Base-by-base conservation (phyloP, 2,113 vertebrate genomes). In the Chaetorhynchus papuensis region DNA sequence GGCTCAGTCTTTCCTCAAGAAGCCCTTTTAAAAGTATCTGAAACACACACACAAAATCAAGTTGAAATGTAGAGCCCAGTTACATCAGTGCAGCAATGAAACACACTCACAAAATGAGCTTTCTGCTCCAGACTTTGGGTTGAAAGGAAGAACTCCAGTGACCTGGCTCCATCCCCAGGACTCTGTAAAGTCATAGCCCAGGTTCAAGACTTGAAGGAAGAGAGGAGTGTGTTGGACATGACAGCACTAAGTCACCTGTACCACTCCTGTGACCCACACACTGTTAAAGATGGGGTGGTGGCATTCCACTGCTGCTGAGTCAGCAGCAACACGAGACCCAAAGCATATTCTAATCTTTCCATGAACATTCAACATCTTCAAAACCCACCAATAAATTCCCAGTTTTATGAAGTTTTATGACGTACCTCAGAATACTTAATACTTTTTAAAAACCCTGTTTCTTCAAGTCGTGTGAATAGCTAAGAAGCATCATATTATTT, bases 401-500 rank as follows among this genome's bases (percentile, higher is more conserved):
- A 50, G 22, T 42, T 44, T 66, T 37, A 45, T 60, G 30, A 42
- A 41, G 8, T 64, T 77, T 71, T 60, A 37, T 64, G 64, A 35
- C 0, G 2, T 27, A 52, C 4, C 30, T 69, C 41, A 69, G 41
- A 57, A 72, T 42, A 64, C 19, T 6, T 75, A 31, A 42, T 15
- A 57, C 4, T 71, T 89, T 89, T 21, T 0, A 24, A 83, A 68
- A 63, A 1, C 0, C 11, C 4, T 31, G 0, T 70, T 83, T 87
- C 37, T 71, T 59, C 15, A 63, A 66, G 11, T 31, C 2, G 2
- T 10, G 6, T 52, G 20, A 72, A 53, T 64, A 76, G 8, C 20
- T 54, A 19, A 91, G 68, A 87, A 80, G 3, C 16, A 52, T 37
- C 8, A 6, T 15, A 4, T 71, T 53, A 11, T 71, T 80, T 83